phyloP scores from a whole-genome alignment of 2,113 vertebrate species.

The Shinisaurus crocodilurus region DNA sequence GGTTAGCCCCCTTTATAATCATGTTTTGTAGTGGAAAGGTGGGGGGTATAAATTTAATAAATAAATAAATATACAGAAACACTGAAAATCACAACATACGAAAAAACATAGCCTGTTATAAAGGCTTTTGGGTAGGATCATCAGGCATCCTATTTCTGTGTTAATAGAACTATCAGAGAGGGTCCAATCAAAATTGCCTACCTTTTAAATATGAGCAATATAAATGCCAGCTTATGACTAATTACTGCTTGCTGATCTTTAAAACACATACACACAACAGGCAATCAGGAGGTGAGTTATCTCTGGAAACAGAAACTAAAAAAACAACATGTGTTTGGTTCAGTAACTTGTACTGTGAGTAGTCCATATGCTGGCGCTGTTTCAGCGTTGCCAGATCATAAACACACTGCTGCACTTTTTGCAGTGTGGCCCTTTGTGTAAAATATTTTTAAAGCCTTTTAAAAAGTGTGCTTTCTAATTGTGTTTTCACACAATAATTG shows the following conservation, averaged over 20 bases:
- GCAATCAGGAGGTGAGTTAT: slow-evolving; percentile 34
- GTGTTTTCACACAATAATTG: slow-evolving; percentile 1
- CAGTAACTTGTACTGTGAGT: neutral
- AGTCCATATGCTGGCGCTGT: slow-evolving; percentile 21
- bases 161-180: neutral
- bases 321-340: slow-evolving; percentile 43
- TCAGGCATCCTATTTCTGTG: slow-evolving; percentile 2
- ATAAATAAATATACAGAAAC: no score
- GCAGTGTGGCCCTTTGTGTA: slow-evolving; percentile 16
- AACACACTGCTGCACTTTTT: slow-evolving; percentile 26
- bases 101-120: no score
- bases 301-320: slow-evolving; percentile 28
- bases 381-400: slow-evolving; percentile 3
- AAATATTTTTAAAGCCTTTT: neutral
- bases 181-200: slow-evolving; percentile 12
- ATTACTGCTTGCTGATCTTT: slow-evolving; percentile 30
- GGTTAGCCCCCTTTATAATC: no score
- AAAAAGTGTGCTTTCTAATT: no score
- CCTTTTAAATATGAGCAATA: slow-evolving; percentile 7
- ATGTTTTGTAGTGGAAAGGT: no score
- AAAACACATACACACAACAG: neutral
- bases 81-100: no score
- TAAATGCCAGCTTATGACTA: slow-evolving; percentile 20
- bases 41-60: no score
- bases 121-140: slow-evolving; percentile 6